Base-by-base conservation (phyloP, 35 echinoderm and acorn worm genomes). In the Apostichopus californicus region DNA sequence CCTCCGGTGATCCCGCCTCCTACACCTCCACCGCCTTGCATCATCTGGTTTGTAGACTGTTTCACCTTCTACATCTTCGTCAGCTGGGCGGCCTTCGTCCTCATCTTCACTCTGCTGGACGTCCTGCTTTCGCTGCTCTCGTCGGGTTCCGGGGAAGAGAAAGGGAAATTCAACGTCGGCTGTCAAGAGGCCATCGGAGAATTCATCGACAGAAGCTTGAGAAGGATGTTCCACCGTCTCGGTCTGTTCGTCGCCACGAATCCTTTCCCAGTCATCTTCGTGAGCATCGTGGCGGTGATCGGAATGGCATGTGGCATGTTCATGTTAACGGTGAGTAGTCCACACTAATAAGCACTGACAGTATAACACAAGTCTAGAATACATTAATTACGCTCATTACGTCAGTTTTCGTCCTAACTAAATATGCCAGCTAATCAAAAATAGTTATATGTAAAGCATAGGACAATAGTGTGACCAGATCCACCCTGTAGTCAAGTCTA, bases 1-100 rank as follows among this genome's bases (percentile, higher is more conserved):
- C 97, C 97, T 3, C 94, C 97, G 5, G 7, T 89, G 12, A 89
- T 89, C 53, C 97, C 97, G 5, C 97, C 95, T 46, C 91, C 77
- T 5, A 72, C 92, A 15, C 5, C 82, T 8, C 73, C 92, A 8
- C 71, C 80, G 14, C 93, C 90, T 54, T 96, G 91, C 52, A 92
- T 72, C 46, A 93, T 98, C 56, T 78, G 77, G 17, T 65, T 60
- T 81, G 68, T 98, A 14, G 94, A 96, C 78, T 92, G 91, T 46
- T 70, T 93, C 9, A 78, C 89, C 8, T 95, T 98, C 53, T 56
- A 77, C 75, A 59, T 94, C 79, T 15, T 91, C 54, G 9, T 91
- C 54, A 25, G 77, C 77, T 66, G 94, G 28, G 5, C 79, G 59
- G 91, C 28, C 4, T 98, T 96, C 66, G 75, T 98, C 7, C 20